Conservation (phyloP, 2,797 vertebrate genomes). For the Hapalemur alaotrensis region DNA sequence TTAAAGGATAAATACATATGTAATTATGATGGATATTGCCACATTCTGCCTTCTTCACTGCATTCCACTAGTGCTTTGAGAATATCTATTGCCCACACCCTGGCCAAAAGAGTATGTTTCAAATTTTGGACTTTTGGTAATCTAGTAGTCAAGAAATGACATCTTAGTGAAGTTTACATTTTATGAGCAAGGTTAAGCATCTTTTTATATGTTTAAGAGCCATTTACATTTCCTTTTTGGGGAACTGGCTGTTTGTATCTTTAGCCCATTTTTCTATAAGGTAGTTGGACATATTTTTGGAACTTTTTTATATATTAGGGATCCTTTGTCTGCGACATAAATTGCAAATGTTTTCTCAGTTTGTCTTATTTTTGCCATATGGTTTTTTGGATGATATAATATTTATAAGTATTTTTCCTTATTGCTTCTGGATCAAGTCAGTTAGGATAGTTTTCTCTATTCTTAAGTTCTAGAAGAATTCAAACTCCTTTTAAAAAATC, state of each 20-base stretch:
- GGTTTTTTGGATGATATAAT: not conserved
- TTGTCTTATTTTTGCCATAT: not conserved
- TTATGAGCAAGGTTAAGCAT: not conserved
- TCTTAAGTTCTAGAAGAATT: not conserved
- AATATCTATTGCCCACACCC: not conserved
- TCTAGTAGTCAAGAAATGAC: not conserved
- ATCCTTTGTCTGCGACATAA: not conserved
- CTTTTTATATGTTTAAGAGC: not conserved
- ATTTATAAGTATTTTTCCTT: not conserved
- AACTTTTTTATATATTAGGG: not conserved
- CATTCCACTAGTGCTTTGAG: not conserved
- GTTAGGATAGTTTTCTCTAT: not conserved
- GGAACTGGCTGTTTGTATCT: not conserved
- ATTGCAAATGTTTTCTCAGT: not conserved
- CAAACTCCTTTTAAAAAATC: not conserved
- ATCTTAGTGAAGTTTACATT: not conserved
- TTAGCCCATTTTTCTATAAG: not conserved
- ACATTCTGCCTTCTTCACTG: not conserved
- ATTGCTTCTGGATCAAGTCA: not conserved
- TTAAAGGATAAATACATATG: not conserved
- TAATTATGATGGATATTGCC: not conserved
- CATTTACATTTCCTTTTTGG: not conserved
- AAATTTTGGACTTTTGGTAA: not conserved
- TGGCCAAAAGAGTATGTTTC: not conserved
- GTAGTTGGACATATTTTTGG: not conserved